phyloP scores from a whole-genome alignment of 2,113 vertebrate genomes.

The Picathartes gymnocephalus region DNA sequence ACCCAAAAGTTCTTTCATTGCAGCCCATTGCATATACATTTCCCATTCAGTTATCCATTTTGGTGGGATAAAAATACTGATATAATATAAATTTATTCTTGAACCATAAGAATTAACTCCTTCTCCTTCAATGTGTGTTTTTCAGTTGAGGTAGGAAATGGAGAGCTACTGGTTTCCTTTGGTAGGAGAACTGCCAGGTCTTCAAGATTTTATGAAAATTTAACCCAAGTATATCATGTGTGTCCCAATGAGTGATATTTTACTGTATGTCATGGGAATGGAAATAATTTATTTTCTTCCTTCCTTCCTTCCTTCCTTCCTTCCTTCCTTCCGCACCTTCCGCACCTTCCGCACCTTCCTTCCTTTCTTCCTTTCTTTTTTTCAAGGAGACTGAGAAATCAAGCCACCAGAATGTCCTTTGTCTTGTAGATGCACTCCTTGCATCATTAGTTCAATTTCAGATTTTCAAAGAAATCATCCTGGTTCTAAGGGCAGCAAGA shows the following conservation, averaged over 20 bases:
- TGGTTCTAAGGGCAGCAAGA: neutral
- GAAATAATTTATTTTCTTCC: neutral
- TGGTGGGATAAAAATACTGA: neutral
- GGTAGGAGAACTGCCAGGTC: neutral
- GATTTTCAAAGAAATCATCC: neutral
- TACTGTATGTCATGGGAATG: neutral
- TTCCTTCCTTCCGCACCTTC: too few species aligned
- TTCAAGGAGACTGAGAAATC: neutral
- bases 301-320: neutral
- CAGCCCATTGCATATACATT: neutral
- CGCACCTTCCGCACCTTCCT: too few species aligned
- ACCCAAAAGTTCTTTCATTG: neutral
- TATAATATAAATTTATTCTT: neutral
- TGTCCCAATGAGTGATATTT: neutral
- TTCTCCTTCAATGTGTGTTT: neutral
- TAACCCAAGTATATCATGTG: neutral
- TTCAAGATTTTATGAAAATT: neutral
- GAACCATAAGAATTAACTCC: neutral
- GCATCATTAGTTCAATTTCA: neutral
- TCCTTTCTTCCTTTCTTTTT: too few species aligned
- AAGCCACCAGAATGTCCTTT: neutral
- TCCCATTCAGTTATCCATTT: neutral
- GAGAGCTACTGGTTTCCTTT: fast-evolving
- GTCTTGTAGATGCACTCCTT: neutral
- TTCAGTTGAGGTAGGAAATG: neutral